phyloP scores from a whole-genome alignment of 2,113 vertebrate genomes.

The Hydrolagus affinis region DNA sequence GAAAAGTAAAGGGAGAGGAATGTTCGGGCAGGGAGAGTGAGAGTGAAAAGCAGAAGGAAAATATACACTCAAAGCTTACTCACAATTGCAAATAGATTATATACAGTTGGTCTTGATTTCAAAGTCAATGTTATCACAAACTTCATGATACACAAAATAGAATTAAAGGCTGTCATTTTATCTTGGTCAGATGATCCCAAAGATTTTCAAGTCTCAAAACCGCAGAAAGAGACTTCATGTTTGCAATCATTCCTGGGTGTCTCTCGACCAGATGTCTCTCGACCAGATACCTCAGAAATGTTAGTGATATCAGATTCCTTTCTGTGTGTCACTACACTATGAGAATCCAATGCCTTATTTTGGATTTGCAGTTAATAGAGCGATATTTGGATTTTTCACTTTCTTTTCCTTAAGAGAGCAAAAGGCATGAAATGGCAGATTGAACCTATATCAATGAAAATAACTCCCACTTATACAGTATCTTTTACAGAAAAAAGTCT shows the following conservation, averaged over 20 bases:
- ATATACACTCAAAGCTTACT: not conserved
- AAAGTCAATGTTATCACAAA: not conserved
- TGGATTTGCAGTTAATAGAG: not conserved
- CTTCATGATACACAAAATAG: not conserved
- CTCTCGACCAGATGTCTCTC: no score
- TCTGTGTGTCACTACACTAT: constrained; percentile 8
- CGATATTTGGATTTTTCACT: not conserved
- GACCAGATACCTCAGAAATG: constrained; percentile 17
- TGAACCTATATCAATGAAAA: not conserved
- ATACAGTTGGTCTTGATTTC: not conserved
- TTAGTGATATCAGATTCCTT: not conserved
- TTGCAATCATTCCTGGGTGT: constrained; percentile 13
- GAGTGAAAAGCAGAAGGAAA: not conserved
- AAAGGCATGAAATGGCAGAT: not conserved
- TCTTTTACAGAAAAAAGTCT: no score
- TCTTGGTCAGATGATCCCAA: constrained; percentile 8
- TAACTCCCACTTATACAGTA: not conserved
- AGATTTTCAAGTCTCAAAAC: not conserved
- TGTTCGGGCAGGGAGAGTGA: not conserved
- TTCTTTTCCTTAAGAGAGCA: not conserved
- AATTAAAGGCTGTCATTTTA: not conserved
- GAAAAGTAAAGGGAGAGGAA: not conserved
- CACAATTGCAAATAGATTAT: not conserved
- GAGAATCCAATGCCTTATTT: not conserved
- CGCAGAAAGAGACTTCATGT: not conserved